These are phyloP conservation scores for Bimastos eiseni DNA, from an alignment of 2,888 invertebrate species.

Conservation along the genomic window DNA sequence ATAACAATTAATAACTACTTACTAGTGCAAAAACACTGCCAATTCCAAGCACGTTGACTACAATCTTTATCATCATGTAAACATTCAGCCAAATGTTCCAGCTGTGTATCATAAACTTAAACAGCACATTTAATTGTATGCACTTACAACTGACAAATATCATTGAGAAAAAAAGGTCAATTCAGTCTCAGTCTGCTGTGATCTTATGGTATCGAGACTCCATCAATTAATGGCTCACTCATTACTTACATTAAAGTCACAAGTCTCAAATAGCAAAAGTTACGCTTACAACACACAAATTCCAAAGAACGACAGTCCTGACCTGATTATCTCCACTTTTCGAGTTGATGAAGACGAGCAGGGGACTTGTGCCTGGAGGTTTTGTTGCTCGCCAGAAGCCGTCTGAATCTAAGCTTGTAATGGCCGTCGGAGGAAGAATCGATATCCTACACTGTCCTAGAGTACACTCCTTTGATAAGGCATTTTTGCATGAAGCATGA, in stretches of 20 bases:
- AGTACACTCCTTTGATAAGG: slow-evolving; percentile 77
- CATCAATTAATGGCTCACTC: too few relatives aligned
- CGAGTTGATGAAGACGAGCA: slow-evolving; percentile 95
- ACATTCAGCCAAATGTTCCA: too few relatives aligned
- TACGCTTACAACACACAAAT: background rate
- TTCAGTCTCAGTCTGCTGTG: too few relatives aligned
- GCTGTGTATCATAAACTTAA: too few relatives aligned
- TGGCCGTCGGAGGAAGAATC: slow-evolving; percentile 88
- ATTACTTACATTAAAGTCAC: background rate
- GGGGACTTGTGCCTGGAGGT: slow-evolving; percentile 72
- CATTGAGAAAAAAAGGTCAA: too few relatives aligned
- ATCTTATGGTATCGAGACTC: too few relatives aligned
- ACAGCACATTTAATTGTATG: too few relatives aligned
- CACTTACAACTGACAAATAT: too few relatives aligned
- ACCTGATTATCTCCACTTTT: slow-evolving; percentile 93
- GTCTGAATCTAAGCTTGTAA: slow-evolving; percentile 83
- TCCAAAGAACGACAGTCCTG: background rate
- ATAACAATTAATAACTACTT: too few relatives aligned
- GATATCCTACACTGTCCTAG: slow-evolving; percentile 88
- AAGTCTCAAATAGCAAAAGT: background rate
- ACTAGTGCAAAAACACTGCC: too few relatives aligned
- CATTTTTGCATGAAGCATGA: slow-evolving; percentile 86
- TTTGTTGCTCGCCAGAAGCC: slow-evolving; percentile 88
- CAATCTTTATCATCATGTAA: too few relatives aligned
- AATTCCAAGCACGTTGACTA: too few relatives aligned